A percentile compares a stretch with the other conserved stretches of the same genome.
Evolutionary conservation across 2,888 invertebrate genomes (phyloP).

Genomic region (Leucania comma): DNA sequence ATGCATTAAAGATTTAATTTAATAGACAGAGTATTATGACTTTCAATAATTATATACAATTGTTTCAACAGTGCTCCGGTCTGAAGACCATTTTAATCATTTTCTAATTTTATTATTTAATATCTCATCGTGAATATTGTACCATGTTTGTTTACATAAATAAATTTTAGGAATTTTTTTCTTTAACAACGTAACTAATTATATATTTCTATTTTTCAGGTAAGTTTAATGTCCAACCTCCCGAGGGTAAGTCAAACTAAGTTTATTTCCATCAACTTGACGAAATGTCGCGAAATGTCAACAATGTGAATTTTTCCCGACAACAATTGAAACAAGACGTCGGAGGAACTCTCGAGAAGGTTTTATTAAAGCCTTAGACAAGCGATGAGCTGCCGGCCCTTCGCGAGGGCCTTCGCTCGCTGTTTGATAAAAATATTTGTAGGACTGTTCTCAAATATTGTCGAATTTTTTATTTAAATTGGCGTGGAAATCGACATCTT

Average conservation of each 20-base stretch:
- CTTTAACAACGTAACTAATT: background rate
- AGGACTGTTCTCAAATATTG: constrained; percentile 18
- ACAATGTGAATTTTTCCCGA: constrained; percentile 28
- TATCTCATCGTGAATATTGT: too few relatives aligned
- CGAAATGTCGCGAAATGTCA: constrained; percentile 15
- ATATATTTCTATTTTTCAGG: constrained; percentile 36
- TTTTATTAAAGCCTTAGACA: constrained; percentile 52
- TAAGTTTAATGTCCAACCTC: constrained; percentile 26
- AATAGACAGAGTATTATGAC: too few relatives aligned
- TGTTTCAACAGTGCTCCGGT: too few relatives aligned
- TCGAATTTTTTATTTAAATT: constrained; percentile 15
- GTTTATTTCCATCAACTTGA: constrained; percentile 16
- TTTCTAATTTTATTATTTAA: too few relatives aligned
- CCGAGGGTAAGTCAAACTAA: constrained; percentile 30
- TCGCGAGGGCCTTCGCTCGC: background rate
- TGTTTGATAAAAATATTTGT: constrained; percentile 19
- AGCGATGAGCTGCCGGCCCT: constrained; percentile 39
- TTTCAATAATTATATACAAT: too few relatives aligned
- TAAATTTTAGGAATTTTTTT: too few relatives aligned
- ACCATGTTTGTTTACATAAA: too few relatives aligned
- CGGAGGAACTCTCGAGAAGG: constrained; percentile 43
- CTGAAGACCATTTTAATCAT: too few relatives aligned
- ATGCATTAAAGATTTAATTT: background rate
- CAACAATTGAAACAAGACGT: constrained; percentile 16
- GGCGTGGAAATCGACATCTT: background rate